Evolutionary conservation across 2,113 vertebrate species (phyloP).

Genomic region (Euleptes europaea): DNA sequence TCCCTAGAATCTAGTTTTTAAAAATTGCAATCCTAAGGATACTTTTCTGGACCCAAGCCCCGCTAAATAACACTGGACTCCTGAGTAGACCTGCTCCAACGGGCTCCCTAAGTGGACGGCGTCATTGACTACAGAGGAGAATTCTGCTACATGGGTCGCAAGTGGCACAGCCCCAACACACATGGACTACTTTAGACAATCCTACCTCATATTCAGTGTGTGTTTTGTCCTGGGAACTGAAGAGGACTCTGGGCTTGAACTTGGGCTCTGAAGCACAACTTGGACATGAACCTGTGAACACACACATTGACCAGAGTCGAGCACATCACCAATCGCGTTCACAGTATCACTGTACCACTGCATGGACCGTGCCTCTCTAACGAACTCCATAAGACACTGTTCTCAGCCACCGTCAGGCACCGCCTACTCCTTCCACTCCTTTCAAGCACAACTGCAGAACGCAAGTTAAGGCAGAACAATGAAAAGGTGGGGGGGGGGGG

Average conservation of each 20-base stretch:
- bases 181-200: too few species aligned
- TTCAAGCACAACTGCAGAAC: not conserved
- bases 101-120: too few species aligned
- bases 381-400: not conserved
- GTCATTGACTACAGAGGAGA: too few species aligned
- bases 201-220: not conserved
- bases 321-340: not conserved
- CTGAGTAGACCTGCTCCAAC: too few species aligned
- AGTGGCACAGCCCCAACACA: not conserved
- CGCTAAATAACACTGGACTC: too few species aligned
- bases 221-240: not conserved
- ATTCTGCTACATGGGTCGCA: too few species aligned
- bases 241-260: not conserved
- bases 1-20: too few species aligned
- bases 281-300: not conserved
- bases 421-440: not conserved
- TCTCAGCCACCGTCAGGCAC: not conserved
- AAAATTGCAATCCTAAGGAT: too few species aligned
- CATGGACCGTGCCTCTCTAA: not conserved
- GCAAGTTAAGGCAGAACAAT: fast-evolving
- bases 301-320: not conserved
- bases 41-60: too few species aligned
- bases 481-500: fast-evolving
- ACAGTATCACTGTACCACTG: not conserved
- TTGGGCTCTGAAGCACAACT: too few species aligned